A percentile compares a stretch with the other conserved stretches of the same genome.
phyloP scores from a whole-genome alignment of 2,888 invertebrate genomes.

The Arrhopalites spinosus region DNA sequence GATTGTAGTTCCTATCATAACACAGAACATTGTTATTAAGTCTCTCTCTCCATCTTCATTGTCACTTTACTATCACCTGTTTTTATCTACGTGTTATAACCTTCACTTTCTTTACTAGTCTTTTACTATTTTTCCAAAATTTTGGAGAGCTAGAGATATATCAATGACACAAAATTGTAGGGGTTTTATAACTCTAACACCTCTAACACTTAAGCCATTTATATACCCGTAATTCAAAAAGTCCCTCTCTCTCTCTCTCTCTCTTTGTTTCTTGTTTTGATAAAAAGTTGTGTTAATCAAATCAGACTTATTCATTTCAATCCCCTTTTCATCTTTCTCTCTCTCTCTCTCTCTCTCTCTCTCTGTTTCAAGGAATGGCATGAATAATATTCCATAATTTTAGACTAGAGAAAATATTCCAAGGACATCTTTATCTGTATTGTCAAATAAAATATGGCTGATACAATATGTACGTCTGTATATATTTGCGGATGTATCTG shows the following conservation, averaged over 20 bases:
- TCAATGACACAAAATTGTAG: too few relatives aligned
- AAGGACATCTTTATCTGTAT: too few relatives aligned
- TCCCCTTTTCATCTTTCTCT: too few relatives aligned
- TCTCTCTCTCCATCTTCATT: neutral
- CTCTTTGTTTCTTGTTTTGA: too few relatives aligned
- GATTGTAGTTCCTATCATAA: constrained; percentile 13
- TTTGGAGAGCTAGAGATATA: neutral
- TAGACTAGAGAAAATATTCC: too few relatives aligned
- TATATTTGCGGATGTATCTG: too few relatives aligned
- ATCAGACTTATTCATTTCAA: neutral
- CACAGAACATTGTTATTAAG: constrained; percentile 9
- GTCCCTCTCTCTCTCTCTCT: neutral
- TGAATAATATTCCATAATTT: too few relatives aligned
- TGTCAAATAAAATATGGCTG: too few relatives aligned
- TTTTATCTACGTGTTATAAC: neutral
- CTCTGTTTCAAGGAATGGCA: neutral
- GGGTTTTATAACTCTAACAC: neutral
- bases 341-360: neutral
- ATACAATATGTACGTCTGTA: too few relatives aligned
- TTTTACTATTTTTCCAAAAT: neutral
- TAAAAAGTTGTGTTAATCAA: neutral
- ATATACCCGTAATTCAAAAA: neutral
- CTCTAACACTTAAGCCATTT: neutral
- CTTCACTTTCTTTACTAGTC: neutral
- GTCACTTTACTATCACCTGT: constrained; percentile 9